A percentile compares a stretch with the other conserved stretches of the same genome.
These are phyloP conservation scores for Ursus arctos DNA, from an alignment of 2,113 vertebrate genomes.

Conservation along the genomic window DNA sequence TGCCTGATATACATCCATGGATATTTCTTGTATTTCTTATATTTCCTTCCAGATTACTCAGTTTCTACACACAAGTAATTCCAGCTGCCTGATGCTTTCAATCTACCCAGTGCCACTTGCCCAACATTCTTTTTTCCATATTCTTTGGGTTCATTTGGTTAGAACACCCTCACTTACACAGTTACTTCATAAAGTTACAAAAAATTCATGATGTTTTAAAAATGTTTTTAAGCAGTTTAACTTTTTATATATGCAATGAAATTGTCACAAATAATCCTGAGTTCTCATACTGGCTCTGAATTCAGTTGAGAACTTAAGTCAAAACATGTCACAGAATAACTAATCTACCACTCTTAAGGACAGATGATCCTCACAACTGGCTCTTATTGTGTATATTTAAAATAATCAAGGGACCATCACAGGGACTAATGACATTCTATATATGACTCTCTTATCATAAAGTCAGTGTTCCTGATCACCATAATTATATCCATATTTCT, in stretches of 20 bases:
- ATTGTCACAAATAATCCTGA: neutral
- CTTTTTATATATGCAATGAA: neutral
- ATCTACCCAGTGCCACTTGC: neutral
- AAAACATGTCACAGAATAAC: neutral
- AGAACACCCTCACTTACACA: neutral
- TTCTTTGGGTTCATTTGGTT: neutral
- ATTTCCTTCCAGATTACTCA: neutral
- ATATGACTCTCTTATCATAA: neutral
- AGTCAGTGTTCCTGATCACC: neutral
- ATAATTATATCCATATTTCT: constrained; percentile 39
- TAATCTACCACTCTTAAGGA: constrained; percentile 26
- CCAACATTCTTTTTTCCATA: neutral
- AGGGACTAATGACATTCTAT: neutral
- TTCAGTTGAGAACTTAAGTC: neutral
- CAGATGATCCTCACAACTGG: neutral
- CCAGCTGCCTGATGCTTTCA: neutral
- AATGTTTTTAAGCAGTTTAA: neutral
- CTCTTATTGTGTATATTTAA: neutral
- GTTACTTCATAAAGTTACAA: neutral
- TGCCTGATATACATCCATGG: neutral
- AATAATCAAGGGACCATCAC: neutral
- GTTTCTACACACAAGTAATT: constrained; percentile 19
- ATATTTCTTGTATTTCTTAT: constrained; percentile 7
- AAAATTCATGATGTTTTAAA: neutral
- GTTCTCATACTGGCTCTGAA: neutral